Percentiles rank a stretch among this genome's conserved stretches.
These are phyloP conservation scores for Crioceris asparagi DNA, from an alignment of 2,888 invertebrate genomes.

Conservation along the genomic window DNA sequence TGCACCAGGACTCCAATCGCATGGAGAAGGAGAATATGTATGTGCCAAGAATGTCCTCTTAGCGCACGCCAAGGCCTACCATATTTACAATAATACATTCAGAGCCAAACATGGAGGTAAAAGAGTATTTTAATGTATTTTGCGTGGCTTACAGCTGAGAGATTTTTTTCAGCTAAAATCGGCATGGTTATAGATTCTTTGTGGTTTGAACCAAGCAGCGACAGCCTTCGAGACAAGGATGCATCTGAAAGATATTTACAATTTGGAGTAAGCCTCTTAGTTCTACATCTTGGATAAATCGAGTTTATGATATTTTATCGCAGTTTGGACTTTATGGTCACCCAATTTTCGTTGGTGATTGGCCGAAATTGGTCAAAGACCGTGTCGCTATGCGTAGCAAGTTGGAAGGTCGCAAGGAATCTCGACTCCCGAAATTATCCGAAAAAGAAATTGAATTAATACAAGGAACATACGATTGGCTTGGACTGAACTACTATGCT, in stretches of 20 bases:
- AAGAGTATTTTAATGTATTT: too few relatives aligned
- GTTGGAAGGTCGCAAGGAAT: conserved; percentile 47
- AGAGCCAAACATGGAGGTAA: conserved; percentile 22
- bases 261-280: conserved; percentile 16
- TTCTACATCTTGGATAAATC: too few relatives aligned
- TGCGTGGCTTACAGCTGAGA: too few relatives aligned
- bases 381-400: conserved; percentile 47
- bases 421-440: conserved; percentile 53
- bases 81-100: conserved; percentile 48
- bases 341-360: conserved; percentile 58
- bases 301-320: conserved; percentile 3
- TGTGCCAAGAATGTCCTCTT: conserved; percentile 52
- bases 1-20: conserved; percentile 31
- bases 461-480: conserved; percentile 54
- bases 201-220: conserved; percentile 17
- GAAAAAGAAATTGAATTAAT: conserved; percentile 48
- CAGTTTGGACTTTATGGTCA: conserved; percentile 31
- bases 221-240: conserved; percentile 6
- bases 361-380: conserved; percentile 53
- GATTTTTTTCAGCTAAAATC: conserved; percentile 24
- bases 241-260: conserved; percentile 6
- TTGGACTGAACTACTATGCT: conserved; percentile 68
- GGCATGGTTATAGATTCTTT: conserved; percentile 19
- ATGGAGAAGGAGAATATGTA: conserved; percentile 47
- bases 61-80: conserved; percentile 54